Evolutionary conservation across 2,797 vertebrate genomes (phyloP).

Genomic region (Chloroceryle amazona): DNA sequence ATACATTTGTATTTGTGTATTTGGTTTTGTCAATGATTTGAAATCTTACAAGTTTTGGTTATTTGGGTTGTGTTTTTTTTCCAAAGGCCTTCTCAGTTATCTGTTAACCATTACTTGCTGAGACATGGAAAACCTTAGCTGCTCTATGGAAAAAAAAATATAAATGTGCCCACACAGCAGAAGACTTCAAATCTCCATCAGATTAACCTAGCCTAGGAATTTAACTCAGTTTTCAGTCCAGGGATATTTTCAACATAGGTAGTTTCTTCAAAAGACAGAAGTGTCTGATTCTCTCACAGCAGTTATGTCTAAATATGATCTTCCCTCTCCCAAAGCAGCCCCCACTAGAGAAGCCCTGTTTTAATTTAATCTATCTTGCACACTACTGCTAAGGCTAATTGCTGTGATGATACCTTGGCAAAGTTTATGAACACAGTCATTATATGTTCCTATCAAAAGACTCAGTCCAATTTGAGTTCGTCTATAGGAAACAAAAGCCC

Average conservation of each 20-base stretch:
- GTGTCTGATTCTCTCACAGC: background rate
- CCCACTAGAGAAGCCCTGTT: background rate
- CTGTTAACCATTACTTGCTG: background rate
- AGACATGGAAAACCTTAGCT: background rate
- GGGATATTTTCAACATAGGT: background rate
- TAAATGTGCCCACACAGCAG: background rate
- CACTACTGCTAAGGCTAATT: background rate
- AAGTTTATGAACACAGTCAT: background rate
- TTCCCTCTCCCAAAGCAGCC: background rate
- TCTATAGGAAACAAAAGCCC: background rate
- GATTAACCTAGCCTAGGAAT: background rate
- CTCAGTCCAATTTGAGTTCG: background rate
- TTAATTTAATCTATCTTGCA: background rate
- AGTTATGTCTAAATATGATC: background rate
- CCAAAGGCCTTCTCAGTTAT: background rate
- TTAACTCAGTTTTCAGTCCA: background rate
- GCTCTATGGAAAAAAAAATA: background rate
- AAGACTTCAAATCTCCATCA: background rate
- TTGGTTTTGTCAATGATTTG: background rate
- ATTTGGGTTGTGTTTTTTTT: background rate
- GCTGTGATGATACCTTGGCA: background rate
- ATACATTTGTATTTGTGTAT: background rate
- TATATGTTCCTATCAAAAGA: background rate
- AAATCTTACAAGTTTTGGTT: background rate
- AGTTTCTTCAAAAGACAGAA: background rate